A percentile compares a stretch with the other conserved stretches of the same genome.
These are phyloP conservation scores for Camelus bactrianus DNA, from an alignment of 2,113 vertebrate species.

Conservation along the genomic window DNA sequence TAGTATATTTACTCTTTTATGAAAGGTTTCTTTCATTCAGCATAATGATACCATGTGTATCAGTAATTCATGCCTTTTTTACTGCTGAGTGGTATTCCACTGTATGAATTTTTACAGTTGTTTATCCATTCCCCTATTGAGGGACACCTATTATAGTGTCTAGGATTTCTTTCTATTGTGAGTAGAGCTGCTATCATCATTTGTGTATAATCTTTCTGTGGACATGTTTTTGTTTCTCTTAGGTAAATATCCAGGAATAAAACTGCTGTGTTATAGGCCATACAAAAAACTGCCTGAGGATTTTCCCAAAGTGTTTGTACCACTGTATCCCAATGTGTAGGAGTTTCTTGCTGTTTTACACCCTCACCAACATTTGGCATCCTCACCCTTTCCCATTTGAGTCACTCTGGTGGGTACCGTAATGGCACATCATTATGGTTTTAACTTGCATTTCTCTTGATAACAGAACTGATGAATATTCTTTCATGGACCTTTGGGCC, in stretches of 20 bases:
- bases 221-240: slow-evolving; percentile 2
- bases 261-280: background rate
- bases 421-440: background rate
- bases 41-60: background rate
- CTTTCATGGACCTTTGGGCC: background rate
- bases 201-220: background rate
- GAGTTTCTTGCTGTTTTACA: background rate
- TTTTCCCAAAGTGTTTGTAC: background rate
- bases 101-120: background rate
- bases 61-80: background rate
- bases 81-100: background rate
- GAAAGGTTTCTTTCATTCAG: background rate
- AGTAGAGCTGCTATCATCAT: background rate
- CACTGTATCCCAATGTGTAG: fast-evolving
- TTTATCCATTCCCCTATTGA: background rate
- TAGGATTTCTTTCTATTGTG: background rate
- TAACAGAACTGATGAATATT: background rate
- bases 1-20: background rate
- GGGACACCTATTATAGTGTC: background rate
- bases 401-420: background rate
- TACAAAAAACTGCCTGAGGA: background rate
- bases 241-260: slow-evolving; percentile 19
- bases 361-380: background rate
- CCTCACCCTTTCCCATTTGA: background rate
- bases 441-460: background rate